Base-by-base conservation (phyloP, 2,888 invertebrate genomes). In the Oligia latruncula region DNA sequence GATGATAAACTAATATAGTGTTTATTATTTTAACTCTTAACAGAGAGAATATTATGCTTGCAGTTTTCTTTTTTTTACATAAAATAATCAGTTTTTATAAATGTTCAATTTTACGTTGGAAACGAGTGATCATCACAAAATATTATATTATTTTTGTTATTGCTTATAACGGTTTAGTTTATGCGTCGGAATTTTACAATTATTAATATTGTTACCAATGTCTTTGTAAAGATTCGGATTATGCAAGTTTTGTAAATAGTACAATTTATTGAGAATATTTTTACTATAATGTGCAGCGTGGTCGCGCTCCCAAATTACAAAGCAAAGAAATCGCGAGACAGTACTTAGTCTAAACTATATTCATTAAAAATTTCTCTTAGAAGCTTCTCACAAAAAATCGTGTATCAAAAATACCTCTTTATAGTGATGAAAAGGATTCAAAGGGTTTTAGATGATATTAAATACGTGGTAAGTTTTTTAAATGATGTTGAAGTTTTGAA, bases 391-490 rank as follows among this genome's bases (percentile, higher is more conserved):
- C 93, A 94, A 29, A 64, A 90, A 73, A 78, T 90, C 84, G 86
- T 93, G 92, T 94, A 95, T 96, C 96, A 92, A 93, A 96, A 96
- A 96, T 96, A 96, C 96, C 96, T 96, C 96, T 95, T 93, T 92
- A 93, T 93, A 95, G 96, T 96, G 96, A 96, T 96, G 94, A 94
- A 95, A 95, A 94, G 95, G 95, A 95, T 92, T 93, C 93, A 93
- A 95, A 96, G 95, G 96, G 96, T 95, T 95, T 95, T 95, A 95
- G 94, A 95, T 94, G 93, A 93, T 95, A 95, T 94, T 93, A 91
- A 90, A 91, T 91, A 92, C 79, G 93, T 93, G 95, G 95, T 96
- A 96, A 95, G 95, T 95, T 95, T 95, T 94, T 95, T 90, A 95
- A 95, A 94, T 92, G 87, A 95, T 95, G 96, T 96, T 96, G 88